Evolutionary conservation across 2,888 invertebrate species (phyloP), one percentile per base, ranked within the genome.

Genomic region (Endomychus coccineus): DNA sequence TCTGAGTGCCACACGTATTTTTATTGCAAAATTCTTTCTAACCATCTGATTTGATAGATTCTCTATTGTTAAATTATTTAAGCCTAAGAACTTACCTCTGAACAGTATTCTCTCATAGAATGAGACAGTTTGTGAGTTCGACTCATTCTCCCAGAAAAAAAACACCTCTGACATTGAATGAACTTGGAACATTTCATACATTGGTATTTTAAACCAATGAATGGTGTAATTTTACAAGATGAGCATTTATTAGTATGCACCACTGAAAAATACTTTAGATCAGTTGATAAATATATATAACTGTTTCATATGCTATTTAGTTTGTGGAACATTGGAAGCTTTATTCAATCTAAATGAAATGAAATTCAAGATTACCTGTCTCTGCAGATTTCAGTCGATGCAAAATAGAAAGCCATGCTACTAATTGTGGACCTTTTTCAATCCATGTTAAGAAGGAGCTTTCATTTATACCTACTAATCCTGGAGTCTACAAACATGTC

Each of bases 371-470:
- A n/a, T 47, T 61, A 75, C 75, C 70, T 50, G 67, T 60, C 64
- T 80, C 77, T 13, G 79, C 72, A 27, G 71, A 64, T 51, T 73
- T 71, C 29, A 81, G 62, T 43, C 80, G 67, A 54, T 77, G 74
- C 39, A 80, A 64, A 15, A 79, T 75, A 12, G 79, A 74, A 48
- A 80, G 65, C 80, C 80, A 82, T 5, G 74, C 70, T 7, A 81
- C 58, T 21, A 77, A 66, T 47, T 76, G 75, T 6, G 77, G 74
- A 42, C 74, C 75, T 15, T 69, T 68, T 51, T 74, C 68, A 28
- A 85, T 69, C 88, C 88, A 89, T 40, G 70, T 64, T 5, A 81
- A 74, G 45, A 85, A 83, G 9, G 71, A 67, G 31, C 74, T 74
- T 50, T 82, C 75, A 25, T 73, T 73, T 25, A 83, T 69, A 11